phyloP scores from a whole-genome alignment of 1,140 invertebrate species.

The Anoplolepis gracilipes region DNA sequence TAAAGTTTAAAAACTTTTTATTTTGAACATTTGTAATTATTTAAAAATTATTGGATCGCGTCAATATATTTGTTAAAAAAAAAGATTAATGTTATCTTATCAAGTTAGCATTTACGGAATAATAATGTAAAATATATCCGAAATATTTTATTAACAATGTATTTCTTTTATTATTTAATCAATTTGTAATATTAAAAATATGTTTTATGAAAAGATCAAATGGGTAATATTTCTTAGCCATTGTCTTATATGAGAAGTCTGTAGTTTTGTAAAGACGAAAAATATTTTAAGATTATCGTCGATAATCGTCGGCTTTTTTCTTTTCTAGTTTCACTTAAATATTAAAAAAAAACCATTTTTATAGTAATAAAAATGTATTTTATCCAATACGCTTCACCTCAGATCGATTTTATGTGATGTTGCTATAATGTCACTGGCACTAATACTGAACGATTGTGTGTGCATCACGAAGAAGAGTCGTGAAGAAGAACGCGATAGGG shows the following conservation, averaged over 20 bases:
- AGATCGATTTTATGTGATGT: background rate
- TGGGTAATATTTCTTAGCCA: background rate
- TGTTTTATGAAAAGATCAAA: background rate
- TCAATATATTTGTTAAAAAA: background rate
- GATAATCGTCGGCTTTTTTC: conserved; percentile 29
- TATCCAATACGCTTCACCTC: conserved; percentile 39
- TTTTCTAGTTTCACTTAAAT: conserved; percentile 13
- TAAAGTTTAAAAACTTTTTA: background rate
- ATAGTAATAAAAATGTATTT: background rate
- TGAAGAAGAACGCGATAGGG: conserved; percentile 8
- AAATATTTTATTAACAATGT: background rate
- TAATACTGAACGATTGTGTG: conserved; percentile 22
- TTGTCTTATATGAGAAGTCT: background rate
- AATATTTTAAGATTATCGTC: background rate
- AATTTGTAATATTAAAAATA: background rate
- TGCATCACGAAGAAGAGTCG: conserved; percentile 40
- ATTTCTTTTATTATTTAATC: conserved; percentile 5
- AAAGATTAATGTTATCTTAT: background rate
- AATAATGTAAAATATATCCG: background rate
- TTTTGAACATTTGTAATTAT: background rate
- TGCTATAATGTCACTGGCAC: conserved; percentile 18
- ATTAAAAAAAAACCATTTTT: background rate
- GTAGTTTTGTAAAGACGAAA: background rate
- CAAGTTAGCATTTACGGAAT: background rate
- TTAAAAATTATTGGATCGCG: background rate